Evolutionary conservation across 2,888 invertebrate species (phyloP).

Genomic region (Callyntrura guangdongensis): DNA sequence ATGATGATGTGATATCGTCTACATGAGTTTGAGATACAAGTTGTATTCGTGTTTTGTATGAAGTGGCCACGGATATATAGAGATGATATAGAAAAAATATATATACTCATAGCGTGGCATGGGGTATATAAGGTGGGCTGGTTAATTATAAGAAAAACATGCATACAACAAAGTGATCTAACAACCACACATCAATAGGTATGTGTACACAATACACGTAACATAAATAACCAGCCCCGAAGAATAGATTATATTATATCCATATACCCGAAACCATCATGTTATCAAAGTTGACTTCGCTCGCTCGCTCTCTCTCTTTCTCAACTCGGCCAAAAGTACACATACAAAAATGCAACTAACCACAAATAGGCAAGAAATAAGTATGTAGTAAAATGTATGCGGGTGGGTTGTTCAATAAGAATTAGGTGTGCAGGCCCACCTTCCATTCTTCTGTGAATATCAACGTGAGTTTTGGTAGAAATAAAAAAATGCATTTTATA

Average conservation of each 20-base stretch:
- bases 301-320: background rate
- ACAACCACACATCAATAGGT: conserved; percentile 13
- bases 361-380: conserved; percentile 9
- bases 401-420: conserved; percentile 13
- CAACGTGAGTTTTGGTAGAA: background rate
- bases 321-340: background rate
- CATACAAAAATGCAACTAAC: background rate
- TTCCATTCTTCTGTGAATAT: background rate
- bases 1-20: conserved; percentile 3
- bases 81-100: conserved; percentile 32
- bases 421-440: background rate
- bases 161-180: background rate
- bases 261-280: background rate
- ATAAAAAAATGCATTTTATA: background rate
- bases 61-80: conserved; percentile 21
- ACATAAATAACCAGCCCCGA: background rate
- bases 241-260: background rate
- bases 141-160: conserved; percentile 41
- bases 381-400: background rate
- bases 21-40: background rate
- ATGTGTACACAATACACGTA: background rate
- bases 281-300: background rate
- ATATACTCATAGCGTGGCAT: conserved; percentile 13
- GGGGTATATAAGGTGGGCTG: background rate
- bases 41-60: background rate